Percentiles rank a stretch among this genome's conserved stretches.
Conservation (phyloP, 2,888 invertebrate species). For the Cephus pygmeus region DNA sequence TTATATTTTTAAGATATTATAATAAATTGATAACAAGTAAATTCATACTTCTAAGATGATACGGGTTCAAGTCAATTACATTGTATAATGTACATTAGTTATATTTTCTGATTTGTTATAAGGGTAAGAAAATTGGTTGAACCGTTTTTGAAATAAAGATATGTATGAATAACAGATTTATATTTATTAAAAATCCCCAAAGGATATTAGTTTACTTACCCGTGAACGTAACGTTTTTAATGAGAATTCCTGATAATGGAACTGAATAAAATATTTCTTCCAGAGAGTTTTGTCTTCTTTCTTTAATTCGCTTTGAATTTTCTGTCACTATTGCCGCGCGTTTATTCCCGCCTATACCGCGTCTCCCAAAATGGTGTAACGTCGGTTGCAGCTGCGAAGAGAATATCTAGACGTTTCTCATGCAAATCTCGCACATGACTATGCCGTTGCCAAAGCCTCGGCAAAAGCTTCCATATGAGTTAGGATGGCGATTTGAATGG, state of each 20-base stretch:
- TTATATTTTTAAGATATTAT: no score
- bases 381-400: neutral
- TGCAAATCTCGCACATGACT: neutral
- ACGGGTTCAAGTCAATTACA: no score
- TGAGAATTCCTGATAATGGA: neutral
- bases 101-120: no score
- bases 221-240: neutral
- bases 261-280: neutral
- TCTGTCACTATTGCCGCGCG: neutral
- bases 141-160: neutral
- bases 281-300: neutral
- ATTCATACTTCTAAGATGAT: no score
- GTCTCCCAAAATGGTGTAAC: neutral
- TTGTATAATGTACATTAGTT: no score
- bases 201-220: neutral
- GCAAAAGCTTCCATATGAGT: neutral
- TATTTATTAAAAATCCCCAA: neutral
- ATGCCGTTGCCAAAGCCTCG: neutral
- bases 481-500: neutral
- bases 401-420: neutral
- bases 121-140: neutral
- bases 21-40: no score
- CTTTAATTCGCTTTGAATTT: neutral
- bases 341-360: neutral
- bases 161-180: neutral